Conservation (phyloP, 2,113 vertebrate species). For the Crotophaga sulcirostris region DNA sequence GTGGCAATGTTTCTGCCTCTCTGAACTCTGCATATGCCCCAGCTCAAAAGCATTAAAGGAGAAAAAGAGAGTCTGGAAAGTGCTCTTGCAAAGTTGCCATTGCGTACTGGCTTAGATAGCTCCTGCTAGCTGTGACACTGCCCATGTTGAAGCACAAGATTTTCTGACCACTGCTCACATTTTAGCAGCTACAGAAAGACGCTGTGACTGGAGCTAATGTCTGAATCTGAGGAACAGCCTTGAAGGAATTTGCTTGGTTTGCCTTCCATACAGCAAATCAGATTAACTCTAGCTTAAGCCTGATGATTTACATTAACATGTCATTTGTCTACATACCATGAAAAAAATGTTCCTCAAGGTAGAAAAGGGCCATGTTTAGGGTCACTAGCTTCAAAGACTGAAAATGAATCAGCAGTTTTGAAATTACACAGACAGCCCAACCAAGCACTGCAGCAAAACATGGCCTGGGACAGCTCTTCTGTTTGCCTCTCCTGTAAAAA, state of each 20-base stretch:
- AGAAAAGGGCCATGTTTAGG: background rate
- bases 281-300: conserved; percentile 53
- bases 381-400: conserved; percentile 25
- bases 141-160: background rate
- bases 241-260: conserved; percentile 51
- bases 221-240: background rate
- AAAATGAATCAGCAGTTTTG: conserved; percentile 67
- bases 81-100: background rate
- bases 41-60: background rate
- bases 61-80: background rate
- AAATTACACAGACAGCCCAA: background rate
- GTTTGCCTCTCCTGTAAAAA: background rate
- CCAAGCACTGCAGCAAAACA: conserved; percentile 11
- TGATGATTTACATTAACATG: conserved; percentile 60
- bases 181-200: background rate
- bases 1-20: conserved; percentile 1
- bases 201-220: background rate
- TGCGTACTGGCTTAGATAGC: background rate
- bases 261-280: conserved; percentile 7
- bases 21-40: background rate
- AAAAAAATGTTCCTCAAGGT: conserved; percentile 45
- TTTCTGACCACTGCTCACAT: background rate
- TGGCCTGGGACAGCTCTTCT: background rate
- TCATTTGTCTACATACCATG: conserved; percentile 48
- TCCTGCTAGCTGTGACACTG: background rate